Base-by-base conservation (phyloP, 2,113 vertebrate genomes). In the Campylorhamphus procurvoides region DNA sequence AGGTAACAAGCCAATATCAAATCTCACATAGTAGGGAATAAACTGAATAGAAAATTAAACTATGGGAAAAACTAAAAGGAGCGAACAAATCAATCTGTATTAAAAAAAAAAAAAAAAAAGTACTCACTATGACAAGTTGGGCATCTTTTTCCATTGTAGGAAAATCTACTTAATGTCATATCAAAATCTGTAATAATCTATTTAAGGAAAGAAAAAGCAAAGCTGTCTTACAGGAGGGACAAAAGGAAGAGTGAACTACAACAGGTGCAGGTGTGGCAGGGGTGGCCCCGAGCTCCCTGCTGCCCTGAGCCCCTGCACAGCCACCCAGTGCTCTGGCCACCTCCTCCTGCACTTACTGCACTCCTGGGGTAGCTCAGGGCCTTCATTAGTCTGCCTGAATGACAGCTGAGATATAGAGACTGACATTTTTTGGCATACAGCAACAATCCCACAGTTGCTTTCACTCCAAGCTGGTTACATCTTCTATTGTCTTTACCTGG, bases 181-280 rank as follows among this genome's bases (percentile, higher is more conserved):
- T 99, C 99, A 94, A 99, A 99, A 98, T 99, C 99, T 97, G 99
- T 99, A 98, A 99, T 99, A 95, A 99, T 98, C 99, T 99, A 97
- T 75, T 97, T 96, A 98, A 84, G 87, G 90, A 93, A 88, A 93
- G 88, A 87, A 85, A 96, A 96, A 96, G 86, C 91, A 96, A 90
- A 95, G 84, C 69, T 73, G 86, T 97, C 94, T 96, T 93, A 89
- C 85, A 93, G 13, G 78, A 86, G 90, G 87, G 85, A 90, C 74
- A 87, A 93, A 97, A 87, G 78, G 78, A 95, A 95, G 79, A 92
- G 84, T 0, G n/a, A 92, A 74, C 74, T 91, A 60, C 55, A 89
- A 60, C 1, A 91, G 71, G 19, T 86, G 76, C 86, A 94, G 64
- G 23, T 67, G 56, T 53, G 74, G 72, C 59, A 74, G 31, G 59